Evolutionary conservation across 1,140 invertebrate species (phyloP), one percentile per base, ranked within the genome.

Genomic region (Drusus annulatus): DNA sequence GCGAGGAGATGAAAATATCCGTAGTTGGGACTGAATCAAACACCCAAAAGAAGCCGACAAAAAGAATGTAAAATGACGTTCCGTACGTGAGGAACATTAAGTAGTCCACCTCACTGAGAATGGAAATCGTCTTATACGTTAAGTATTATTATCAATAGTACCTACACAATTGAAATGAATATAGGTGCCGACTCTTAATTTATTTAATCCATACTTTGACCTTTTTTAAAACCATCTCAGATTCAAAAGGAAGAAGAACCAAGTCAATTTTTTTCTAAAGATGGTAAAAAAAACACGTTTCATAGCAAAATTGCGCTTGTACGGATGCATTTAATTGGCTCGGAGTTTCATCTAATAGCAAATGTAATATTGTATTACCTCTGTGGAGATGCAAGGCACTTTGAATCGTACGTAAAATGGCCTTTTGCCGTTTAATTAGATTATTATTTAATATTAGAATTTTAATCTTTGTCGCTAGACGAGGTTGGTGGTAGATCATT

Each of bases 381-480:
- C 28, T 68, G 28, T 19, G 50, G 58, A 50, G 36, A n/a, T 78
- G 16, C 21, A 23, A 54, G 51, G 13, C 21, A 31, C 50, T 23
- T 31, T 68, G 56, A 69, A 56, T 16, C 45, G 51, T 45, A 71
- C 17, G 28, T 58, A 58, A 54, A 69, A 19, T 51, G 54, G 52
- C 54, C 54, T 25, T 56, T 78, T 78, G 16, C 76, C 13, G 23
- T 68, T 51, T 79, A 45, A 73, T 65, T 45, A 23, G 52, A 80
- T 80, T 80, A 77, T 81, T 77, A 76, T 81, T 77, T 65, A 62
- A 81, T 77, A 77, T 81, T 45, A 75, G 62, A 56, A 77, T 81
- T 78, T 81, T 81, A 81, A 81, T 81, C 80, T 81, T 78, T 79
- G 71, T 81, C 73, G 76, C 68, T 78, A 75, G 68, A 78, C 76